Evolutionary conservation across 1,140 invertebrate species (phyloP), one percentile per base, ranked within the genome.

Genomic region (Eubasilissa regina): DNA sequence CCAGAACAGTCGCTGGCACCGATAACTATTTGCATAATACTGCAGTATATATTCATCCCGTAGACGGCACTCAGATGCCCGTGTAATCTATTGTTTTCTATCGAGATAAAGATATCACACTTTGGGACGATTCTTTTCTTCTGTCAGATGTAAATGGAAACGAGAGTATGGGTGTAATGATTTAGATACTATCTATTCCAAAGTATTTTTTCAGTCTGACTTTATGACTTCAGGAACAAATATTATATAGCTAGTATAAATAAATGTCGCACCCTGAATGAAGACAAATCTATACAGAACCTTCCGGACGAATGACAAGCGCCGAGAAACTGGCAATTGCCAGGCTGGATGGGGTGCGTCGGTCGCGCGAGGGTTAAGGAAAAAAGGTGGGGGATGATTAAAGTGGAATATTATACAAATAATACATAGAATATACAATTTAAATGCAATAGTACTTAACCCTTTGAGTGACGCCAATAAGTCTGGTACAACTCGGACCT

Each of bases 81-180:
- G 64, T 70, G 74, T 80, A 76, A 80, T 80, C 79, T 80, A 80
- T 80, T 80, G 79, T 80, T 68, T 79, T 76, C 79, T 48, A 44
- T 66, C 58, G 56, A 64, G 60, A 75, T 62, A 76, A 76, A 75
- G 73, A 80, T 64, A 76, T 75, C 60, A 80, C 47, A 75, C 60
- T 80, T 80, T 53, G 12, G 70, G 21, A 45, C 55, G 43, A 53
- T 73, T 73, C 44, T 11, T 53, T 45, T 60, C 55, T 25, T 68
- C 47, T 51, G 12, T 35, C n/a, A 68, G 64, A 68, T 47, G 64
- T 68, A 68, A 68, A 68, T 45, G 44, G n/a, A 19, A 45, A 15
- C 44, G 44, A 17, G 25, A 35, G 25, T 1, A 35, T 9, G 64
- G n/a, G 13, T 45, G 35, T 35, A 68, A 48, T 48, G 64, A 68